Evolutionary conservation across 2,888 invertebrate genomes (phyloP).

Genomic region (Pachymerium ferrugineum): DNA sequence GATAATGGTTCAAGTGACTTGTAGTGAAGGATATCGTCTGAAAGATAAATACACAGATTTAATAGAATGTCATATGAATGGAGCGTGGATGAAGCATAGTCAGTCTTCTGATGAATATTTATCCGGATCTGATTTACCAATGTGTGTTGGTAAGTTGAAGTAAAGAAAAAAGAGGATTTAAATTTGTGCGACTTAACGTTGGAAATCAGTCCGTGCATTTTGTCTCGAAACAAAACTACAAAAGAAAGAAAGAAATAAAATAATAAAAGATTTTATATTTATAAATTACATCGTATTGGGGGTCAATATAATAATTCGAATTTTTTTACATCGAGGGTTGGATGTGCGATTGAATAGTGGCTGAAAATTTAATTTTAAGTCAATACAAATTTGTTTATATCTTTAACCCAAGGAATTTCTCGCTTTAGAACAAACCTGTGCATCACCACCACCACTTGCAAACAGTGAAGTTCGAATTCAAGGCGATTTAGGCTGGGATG

Average conservation of each 20-base stretch:
- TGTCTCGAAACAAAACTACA: no score
- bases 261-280: no score
- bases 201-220: no score
- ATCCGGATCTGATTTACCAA: background rate
- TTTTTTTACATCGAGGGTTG: no score
- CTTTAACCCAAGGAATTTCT: background rate
- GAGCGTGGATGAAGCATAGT: slow-evolving; percentile 32
- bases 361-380: background rate
- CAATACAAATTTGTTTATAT: background rate
- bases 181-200: background rate
- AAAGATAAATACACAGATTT: slow-evolving; percentile 33
- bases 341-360: no score
- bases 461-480: slow-evolving; percentile 17
- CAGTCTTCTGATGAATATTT: background rate
- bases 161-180: background rate
- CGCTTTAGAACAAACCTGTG: slow-evolving; percentile 12
- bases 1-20: slow-evolving; percentile 30
- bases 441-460: slow-evolving; percentile 1
- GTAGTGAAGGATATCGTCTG: slow-evolving; percentile 34
- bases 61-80: slow-evolving; percentile 32
- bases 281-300: no score
- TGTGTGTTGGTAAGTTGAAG: slow-evolving; percentile 23
- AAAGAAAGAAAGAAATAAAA: no score
- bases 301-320: no score
- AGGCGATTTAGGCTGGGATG: slow-evolving; percentile 29